Evolutionary conservation across 2,797 vertebrate genomes (phyloP).

Genomic region (Pelochelys cantorii): DNA sequence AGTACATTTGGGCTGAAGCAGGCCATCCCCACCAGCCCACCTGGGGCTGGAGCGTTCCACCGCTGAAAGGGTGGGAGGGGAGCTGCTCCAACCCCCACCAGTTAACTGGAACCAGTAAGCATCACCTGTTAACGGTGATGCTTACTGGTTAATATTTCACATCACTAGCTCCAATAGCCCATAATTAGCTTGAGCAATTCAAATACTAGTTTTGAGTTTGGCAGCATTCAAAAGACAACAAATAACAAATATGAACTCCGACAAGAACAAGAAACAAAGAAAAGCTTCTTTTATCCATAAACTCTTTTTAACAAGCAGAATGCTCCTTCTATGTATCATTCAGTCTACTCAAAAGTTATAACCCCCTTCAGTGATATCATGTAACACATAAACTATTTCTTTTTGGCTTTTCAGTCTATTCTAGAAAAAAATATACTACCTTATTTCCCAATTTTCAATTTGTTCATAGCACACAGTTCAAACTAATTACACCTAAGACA

Average conservation of each 20-base stretch:
- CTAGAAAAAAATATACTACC: not conserved
- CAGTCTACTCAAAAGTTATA: not conserved
- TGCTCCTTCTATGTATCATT: not conserved
- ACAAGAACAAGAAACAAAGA: not conserved
- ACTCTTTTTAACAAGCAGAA: constrained; percentile 4
- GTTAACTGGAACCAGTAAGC: too few species aligned
- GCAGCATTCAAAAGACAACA: not conserved
- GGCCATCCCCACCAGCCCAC: too few species aligned
- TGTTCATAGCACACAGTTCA: not conserved
- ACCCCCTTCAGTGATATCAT: not conserved
- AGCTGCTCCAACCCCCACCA: too few species aligned
- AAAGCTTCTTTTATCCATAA: not conserved
- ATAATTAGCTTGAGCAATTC: constrained; percentile 2
- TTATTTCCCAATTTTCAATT: not conserved
- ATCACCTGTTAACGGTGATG: too few species aligned
- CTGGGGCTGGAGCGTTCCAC: too few species aligned
- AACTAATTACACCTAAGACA: not conserved
- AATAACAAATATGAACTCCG: not conserved
- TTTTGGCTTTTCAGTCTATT: not conserved
- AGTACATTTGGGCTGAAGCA: too few species aligned
- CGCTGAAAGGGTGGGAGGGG: too few species aligned
- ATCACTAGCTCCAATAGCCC: not conserved
- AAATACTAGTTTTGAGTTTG: constrained; percentile 24
- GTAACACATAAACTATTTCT: not conserved
- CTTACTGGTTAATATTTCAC: too few species aligned